Evolutionary conservation across 2,888 invertebrate species (phyloP).

Genomic region (Geotrupes spiniger): DNA sequence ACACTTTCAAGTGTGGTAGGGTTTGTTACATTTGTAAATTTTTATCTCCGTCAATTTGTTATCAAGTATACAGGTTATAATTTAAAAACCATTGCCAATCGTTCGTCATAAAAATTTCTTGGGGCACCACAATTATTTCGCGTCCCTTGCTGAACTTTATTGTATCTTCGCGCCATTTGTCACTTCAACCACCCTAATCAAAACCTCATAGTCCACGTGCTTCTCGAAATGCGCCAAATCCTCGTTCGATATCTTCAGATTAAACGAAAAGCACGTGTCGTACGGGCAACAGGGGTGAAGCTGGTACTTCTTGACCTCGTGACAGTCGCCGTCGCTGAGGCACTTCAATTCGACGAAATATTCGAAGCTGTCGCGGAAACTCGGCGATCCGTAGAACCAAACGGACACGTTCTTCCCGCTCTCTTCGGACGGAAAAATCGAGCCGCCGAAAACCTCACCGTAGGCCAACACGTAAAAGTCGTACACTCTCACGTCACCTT

Average conservation of each 20-base stretch:
- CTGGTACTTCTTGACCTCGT: constrained; percentile 8
- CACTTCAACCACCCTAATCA: no score
- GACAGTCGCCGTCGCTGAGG: constrained; percentile 1
- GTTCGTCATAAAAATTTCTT: no score
- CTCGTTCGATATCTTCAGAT: constrained; percentile 13
- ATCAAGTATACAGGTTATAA: no score
- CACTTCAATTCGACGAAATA: constrained; percentile 5
- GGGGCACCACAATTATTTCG: no score
- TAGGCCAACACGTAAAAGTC: constrained; percentile 15
- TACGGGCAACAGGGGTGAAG: constrained; percentile 8
- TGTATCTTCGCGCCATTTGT: no score
- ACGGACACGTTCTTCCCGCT: constrained; percentile 13
- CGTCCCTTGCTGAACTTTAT: no score
- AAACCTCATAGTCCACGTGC: not conserved
- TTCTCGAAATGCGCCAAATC: constrained; percentile 5
- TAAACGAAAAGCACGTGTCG: constrained; percentile 11
- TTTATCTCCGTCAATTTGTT: no score
- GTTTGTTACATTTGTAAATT: no score
- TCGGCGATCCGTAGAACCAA: constrained; percentile 15
- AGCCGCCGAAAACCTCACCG: constrained; percentile 18
- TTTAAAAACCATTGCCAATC: no score
- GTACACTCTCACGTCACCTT: constrained; percentile 4
- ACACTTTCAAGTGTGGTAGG: no score
- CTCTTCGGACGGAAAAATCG: constrained; percentile 11
- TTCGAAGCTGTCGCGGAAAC: constrained; percentile 7